Evolutionary conservation across 1,140 invertebrate genomes (phyloP).

Genomic region (Oedothorax gibbosus): DNA sequence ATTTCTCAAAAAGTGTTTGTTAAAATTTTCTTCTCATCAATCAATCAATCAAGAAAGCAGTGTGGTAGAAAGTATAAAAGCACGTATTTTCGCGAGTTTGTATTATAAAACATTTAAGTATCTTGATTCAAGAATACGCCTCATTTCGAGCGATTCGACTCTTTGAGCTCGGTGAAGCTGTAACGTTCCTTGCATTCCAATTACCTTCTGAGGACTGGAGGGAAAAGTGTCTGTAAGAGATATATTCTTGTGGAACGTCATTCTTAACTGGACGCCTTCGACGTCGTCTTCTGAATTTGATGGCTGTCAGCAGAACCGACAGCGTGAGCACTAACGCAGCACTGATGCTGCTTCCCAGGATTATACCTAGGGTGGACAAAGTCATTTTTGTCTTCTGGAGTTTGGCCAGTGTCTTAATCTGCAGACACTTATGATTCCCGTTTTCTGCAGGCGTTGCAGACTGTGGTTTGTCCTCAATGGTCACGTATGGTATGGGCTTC

Average conservation of each 20-base stretch:
- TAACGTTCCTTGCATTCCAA: conserved; percentile 46
- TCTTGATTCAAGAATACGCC: conserved; percentile 41
- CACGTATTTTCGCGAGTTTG: conserved; percentile 29
- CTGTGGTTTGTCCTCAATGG: conserved; percentile 50
- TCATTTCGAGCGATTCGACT: conserved; percentile 51
- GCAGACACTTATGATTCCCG: conserved; percentile 64
- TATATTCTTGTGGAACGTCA: conserved; percentile 76
- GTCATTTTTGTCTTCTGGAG: conserved; percentile 63
- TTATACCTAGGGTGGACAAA: conserved; percentile 76
- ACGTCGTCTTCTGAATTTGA: conserved; percentile 86
- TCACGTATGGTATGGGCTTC: conserved; percentile 62
- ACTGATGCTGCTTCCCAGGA: conserved; percentile 86
- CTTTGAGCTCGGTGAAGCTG: conserved; percentile 47
- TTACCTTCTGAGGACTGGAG: conserved; percentile 68
- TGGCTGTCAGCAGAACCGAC: conserved; percentile 83
- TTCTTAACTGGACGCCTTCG: conserved; percentile 72
- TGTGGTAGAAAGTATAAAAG: conserved; percentile 1
- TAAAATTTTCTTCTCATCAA: too few species aligned
- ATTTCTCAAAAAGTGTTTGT: too few species aligned
- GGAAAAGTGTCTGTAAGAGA: conserved; percentile 76
- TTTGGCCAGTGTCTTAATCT: conserved; percentile 62
- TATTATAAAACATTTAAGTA: conserved; percentile 5
- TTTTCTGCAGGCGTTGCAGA: conserved; percentile 45
- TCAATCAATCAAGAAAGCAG: too few species aligned
- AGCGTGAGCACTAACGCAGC: conserved; percentile 85